Percentiles rank a stretch among this genome's conserved stretches.
Conservation (phyloP, 2,888 invertebrate genomes). For the Tanaodytes sp. region DNA sequence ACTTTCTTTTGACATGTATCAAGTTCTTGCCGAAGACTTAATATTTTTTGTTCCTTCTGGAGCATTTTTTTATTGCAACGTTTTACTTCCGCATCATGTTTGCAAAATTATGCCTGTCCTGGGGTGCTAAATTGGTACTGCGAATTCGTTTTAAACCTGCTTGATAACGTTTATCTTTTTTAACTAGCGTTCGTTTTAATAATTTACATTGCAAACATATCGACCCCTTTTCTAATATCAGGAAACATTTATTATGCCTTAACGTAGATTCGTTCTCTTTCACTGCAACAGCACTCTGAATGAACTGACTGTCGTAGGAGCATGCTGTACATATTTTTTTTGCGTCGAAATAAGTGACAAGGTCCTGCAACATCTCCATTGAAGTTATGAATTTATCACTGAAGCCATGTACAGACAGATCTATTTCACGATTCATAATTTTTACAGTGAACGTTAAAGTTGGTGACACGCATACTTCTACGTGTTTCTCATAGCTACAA, state of each 20-base stretch:
- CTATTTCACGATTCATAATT: conserved; percentile 4
- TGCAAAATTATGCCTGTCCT: background rate
- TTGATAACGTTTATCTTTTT: conserved; percentile 6
- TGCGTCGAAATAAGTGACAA: background rate
- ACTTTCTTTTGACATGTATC: too few relatives aligned
- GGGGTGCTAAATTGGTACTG: background rate
- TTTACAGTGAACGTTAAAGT: background rate
- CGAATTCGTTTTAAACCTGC: conserved; percentile 6
- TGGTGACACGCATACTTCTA: background rate
- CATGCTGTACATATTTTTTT: conserved; percentile 5
- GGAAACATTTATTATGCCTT: conserved; percentile 9
- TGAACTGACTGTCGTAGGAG: background rate
- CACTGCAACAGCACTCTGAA: background rate
- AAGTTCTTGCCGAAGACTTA: background rate
- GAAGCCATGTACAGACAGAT: background rate
- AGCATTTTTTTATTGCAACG: conserved; percentile 2
- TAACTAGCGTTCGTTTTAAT: background rate
- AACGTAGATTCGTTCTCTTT: background rate
- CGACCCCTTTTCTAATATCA: background rate
- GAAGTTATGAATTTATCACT: background rate
- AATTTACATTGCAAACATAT: background rate
- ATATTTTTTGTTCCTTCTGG: conserved; percentile 6
- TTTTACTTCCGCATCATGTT: background rate
- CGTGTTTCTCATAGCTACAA: conserved; percentile 2
- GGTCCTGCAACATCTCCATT: background rate